phyloP scores from a whole-genome alignment of 92 coral and sea anemone species.

The Porites rus region DNA sequence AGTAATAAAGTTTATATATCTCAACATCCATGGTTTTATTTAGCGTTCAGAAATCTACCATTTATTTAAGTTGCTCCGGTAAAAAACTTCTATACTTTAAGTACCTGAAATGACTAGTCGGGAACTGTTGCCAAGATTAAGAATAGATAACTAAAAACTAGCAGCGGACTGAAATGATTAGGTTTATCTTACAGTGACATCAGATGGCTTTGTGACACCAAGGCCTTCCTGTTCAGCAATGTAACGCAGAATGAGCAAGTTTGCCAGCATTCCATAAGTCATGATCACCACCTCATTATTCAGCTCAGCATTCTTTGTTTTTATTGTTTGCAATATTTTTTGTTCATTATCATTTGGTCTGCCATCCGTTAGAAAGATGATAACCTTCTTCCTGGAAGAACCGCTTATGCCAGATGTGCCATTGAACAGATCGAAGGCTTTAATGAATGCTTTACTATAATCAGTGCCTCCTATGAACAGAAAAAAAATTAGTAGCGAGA shows the following conservation, averaged over 20 bases:
- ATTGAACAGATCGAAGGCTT: constrained; percentile 65
- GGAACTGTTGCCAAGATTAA: no score
- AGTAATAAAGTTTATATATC: no score
- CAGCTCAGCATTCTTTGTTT: constrained; percentile 45
- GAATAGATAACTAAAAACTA: no score
- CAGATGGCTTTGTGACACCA: constrained; percentile 16
- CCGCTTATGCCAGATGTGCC: constrained; percentile 16
- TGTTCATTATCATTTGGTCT: constrained; percentile 33
- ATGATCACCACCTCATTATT: constrained; percentile 54
- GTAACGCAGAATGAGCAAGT: constrained; percentile 23
- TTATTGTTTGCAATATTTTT: constrained; percentile 25
- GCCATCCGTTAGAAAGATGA: constrained; percentile 76
- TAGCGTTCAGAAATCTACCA: no score
- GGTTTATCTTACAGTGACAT: constrained; percentile 17
- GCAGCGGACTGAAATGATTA: no score
- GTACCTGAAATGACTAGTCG: no score
- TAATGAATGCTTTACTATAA: constrained; percentile 50
- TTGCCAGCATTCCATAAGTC: constrained; percentile 65
- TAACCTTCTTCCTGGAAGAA: constrained; percentile 46
- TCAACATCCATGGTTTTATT: no score
- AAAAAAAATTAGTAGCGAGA: not conserved
- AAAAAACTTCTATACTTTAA: no score
- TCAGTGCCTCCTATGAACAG: constrained; percentile 29
- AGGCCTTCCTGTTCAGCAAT: constrained; percentile 39
- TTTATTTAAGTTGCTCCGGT: no score